A percentile compares a stretch with the other conserved stretches of the same genome.
Evolutionary conservation across 2,797 vertebrate species (phyloP).

Genomic region (Acipenser transmontanus): DNA sequence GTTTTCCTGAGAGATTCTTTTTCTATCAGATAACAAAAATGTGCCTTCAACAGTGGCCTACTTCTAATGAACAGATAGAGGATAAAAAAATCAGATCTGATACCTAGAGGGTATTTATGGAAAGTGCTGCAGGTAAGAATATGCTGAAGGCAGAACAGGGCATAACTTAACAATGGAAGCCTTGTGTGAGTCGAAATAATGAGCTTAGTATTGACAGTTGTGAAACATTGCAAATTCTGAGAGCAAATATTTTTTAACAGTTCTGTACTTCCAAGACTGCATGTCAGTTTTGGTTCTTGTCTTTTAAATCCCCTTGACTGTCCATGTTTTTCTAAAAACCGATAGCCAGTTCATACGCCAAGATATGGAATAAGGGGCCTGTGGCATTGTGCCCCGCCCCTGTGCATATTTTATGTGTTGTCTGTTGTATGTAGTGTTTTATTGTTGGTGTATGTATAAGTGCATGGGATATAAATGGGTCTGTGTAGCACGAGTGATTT

Average conservation of each 20-base stretch:
- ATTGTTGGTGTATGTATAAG: no score
- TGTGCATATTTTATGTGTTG: no score
- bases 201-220: conserved; percentile 7
- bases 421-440: no score
- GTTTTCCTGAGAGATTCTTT: not conserved
- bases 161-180: conserved; percentile 9
- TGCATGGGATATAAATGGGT: no score
- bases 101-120: conserved; percentile 5
- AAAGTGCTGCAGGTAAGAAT: conserved; percentile 9
- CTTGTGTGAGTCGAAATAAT: conserved; percentile 9
- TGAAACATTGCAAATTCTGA: not conserved
- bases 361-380: no score
- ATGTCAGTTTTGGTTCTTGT: not conserved
- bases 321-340: not conserved
- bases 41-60: not conserved
- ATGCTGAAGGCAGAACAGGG: conserved; percentile 5
- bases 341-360: not conserved
- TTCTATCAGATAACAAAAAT: not conserved
- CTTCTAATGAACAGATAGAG: not conserved
- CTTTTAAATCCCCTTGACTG: not conserved
- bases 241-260: conserved; percentile 1
- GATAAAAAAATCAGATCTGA: not conserved
- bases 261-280: not conserved
- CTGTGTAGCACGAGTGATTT: no score
- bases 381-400: no score